These are phyloP conservation scores for Eupelmus urozonus DNA, from an alignment of 2,888 invertebrate genomes.

Conservation along the genomic window DNA sequence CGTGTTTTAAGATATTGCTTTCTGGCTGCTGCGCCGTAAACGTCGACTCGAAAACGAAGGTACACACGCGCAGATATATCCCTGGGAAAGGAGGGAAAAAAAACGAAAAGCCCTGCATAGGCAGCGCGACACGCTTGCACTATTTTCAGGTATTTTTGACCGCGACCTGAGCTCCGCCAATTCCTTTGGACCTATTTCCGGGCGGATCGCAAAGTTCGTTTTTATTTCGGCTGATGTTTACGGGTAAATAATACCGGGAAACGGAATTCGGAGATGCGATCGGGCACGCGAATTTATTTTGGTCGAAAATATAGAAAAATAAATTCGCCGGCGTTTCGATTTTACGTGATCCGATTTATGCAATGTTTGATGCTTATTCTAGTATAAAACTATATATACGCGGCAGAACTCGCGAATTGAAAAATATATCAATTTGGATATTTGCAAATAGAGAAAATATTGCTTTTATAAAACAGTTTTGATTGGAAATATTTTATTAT, in stretches of 20 bases:
- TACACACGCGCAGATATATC: neutral
- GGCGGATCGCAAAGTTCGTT: neutral
- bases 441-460: too few relatives aligned
- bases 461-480: too few relatives aligned
- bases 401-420: too few relatives aligned
- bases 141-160: slow-evolving; percentile 18
- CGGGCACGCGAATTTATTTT: neutral
- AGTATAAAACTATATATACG: too few relatives aligned
- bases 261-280: too few relatives aligned
- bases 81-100: neutral
- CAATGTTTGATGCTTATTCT: too few relatives aligned
- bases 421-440: too few relatives aligned
- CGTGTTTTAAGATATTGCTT: slow-evolving; percentile 75
- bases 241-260: too few relatives aligned
- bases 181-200: slow-evolving; percentile 9
- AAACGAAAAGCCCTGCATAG: slow-evolving; percentile 8
- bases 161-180: neutral
- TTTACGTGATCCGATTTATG: too few relatives aligned
- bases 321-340: too few relatives aligned
- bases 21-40: slow-evolving; percentile 61
- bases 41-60: slow-evolving; percentile 23
- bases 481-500: too few relatives aligned
- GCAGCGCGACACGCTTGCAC: slow-evolving; percentile 4
- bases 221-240: neutral
- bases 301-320: neutral